Percentiles rank a stretch among this genome's conserved stretches.
phyloP scores from a whole-genome alignment of 2,888 invertebrate genomes.

The Silvanus unidentatus region DNA sequence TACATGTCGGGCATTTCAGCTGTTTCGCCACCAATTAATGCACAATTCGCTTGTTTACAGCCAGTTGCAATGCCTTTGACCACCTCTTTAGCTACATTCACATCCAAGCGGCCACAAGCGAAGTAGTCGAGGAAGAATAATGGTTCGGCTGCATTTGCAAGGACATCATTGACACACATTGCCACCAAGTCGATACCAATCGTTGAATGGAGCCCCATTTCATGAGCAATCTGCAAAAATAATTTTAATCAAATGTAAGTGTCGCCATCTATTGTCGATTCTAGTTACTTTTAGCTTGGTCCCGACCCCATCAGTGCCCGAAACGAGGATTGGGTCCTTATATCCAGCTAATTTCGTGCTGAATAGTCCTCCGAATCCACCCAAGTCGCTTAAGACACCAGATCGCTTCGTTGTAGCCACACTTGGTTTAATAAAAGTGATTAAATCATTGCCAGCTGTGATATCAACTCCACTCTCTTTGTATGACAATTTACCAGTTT shows the following conservation, averaged over 20 bases:
- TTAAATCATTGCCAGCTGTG: constrained; percentile 80
- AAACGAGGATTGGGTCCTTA: constrained; percentile 80
- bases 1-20: constrained; percentile 98
- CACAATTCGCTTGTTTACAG: constrained; percentile 79
- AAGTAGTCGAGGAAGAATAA: constrained; percentile 96
- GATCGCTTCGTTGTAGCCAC: constrained; percentile 71
- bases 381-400: constrained; percentile 77
- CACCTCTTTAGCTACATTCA: constrained; percentile 69
- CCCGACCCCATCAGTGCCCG: constrained; percentile 95
- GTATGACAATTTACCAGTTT: constrained; percentile 70
- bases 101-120: constrained; percentile 81
- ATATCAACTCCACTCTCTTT: constrained; percentile 91
- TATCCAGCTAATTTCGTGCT: constrained; percentile 69
- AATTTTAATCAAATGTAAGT: constrained; percentile 3
- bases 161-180: constrained; percentile 95
- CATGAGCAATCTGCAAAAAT: constrained; percentile 73
- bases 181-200: constrained; percentile 95
- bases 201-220: constrained; percentile 68
- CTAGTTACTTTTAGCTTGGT: constrained; percentile 81
- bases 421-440: constrained; percentile 74
- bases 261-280: neutral
- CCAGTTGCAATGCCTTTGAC: constrained; percentile 84
- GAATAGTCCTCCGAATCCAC: constrained; percentile 92
- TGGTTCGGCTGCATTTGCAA: constrained; percentile 93
- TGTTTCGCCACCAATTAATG: constrained; percentile 88